These are phyloP conservation scores for Hydrolagus affinis DNA, from an alignment of 2,113 vertebrate species.

Conservation along the genomic window DNA sequence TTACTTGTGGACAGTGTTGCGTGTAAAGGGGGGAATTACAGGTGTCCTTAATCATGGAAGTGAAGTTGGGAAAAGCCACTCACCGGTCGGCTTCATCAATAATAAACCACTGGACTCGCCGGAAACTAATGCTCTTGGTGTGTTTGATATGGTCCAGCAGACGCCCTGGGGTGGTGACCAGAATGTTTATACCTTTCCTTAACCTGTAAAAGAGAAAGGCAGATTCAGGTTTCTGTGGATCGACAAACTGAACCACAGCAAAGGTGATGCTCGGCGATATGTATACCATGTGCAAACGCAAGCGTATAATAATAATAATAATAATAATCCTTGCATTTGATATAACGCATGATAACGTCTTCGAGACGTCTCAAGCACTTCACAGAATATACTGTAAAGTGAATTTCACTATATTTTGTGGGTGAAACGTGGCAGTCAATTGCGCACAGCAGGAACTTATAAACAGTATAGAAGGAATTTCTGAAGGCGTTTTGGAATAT, in stretches of 20 bases:
- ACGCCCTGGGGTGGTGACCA: slow-evolving; percentile 85
- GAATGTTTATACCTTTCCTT: slow-evolving; percentile 90
- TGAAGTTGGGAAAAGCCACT: not conserved
- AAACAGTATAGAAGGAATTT: slow-evolving; percentile 29
- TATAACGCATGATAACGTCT: too few species aligned
- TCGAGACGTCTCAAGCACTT: too few species aligned
- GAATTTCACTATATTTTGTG: too few species aligned
- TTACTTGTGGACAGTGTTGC: too few species aligned
- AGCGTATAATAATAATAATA: too few species aligned
- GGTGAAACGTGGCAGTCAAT: too few species aligned
- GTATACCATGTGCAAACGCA: slow-evolving; percentile 35
- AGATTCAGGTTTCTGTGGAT: not conserved
- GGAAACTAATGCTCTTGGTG: slow-evolving; percentile 78
- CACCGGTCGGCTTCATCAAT: slow-evolving; percentile 95
- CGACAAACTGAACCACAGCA: not conserved
- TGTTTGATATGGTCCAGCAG: slow-evolving; percentile 88
- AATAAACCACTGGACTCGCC: slow-evolving; percentile 71
- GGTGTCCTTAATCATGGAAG: too few species aligned
- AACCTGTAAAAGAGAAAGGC: slow-evolving; percentile 52
- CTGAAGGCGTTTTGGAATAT: too few species aligned
- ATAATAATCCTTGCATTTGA: too few species aligned
- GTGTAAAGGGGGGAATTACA: too few species aligned
- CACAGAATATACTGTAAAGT: too few species aligned
- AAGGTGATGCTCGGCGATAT: not conserved
- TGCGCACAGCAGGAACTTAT: too few species aligned